phyloP scores from a whole-genome alignment of 2,797 vertebrate genomes.

The Micropoecilia bifurca region DNA sequence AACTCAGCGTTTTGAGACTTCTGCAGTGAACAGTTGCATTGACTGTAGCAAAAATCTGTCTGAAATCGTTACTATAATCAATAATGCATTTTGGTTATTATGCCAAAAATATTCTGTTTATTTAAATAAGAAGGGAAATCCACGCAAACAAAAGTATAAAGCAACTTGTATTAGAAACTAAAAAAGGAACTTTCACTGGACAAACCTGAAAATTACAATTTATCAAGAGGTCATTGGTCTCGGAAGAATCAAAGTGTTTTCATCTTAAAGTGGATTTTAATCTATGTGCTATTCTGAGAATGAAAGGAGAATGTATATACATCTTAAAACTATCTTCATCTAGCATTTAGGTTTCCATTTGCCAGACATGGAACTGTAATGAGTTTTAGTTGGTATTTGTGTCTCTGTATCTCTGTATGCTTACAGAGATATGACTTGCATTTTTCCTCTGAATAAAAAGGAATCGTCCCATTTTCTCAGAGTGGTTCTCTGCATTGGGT shows the following conservation, averaged over 20 bases:
- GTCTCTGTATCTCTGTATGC: too few relatives aligned
- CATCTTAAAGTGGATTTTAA: not conserved
- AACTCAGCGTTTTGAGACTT: not conserved
- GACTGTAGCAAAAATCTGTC: not conserved
- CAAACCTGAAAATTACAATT: not conserved
- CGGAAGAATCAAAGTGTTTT: not conserved
- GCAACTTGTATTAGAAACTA: not conserved
- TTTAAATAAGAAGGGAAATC: not conserved
- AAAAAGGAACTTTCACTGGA: not conserved
- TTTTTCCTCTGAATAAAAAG: not conserved
- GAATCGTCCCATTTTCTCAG: not conserved
- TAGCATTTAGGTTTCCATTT: not conserved
- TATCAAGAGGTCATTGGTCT: not conserved
- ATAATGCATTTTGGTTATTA: not conserved
- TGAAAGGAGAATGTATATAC: not conserved
- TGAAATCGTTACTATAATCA: not conserved
- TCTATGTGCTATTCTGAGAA: not conserved
- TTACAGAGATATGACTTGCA: not conserved
- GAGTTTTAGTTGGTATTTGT: not conserved
- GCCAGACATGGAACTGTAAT: not conserved
- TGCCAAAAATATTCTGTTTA: not conserved
- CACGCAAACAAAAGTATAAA: not conserved
- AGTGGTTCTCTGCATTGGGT: not conserved
- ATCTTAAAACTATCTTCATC: not conserved
- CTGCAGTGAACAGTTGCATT: not conserved